phyloP scores from a whole-genome alignment of 2,888 invertebrate genomes.

The Vannuccia rotundouncinata region DNA sequence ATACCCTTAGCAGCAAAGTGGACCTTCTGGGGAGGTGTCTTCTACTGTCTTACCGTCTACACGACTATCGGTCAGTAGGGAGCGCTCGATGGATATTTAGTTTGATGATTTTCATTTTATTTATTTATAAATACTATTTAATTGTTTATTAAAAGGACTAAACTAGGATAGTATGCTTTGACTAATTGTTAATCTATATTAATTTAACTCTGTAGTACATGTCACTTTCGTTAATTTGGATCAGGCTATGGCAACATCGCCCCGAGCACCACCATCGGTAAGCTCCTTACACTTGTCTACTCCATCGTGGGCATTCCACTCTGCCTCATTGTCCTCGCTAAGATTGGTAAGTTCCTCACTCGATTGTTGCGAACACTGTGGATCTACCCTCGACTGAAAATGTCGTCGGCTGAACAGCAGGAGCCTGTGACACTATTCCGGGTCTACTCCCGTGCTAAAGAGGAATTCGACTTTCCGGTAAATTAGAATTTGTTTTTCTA shows the following conservation, averaged over 20 bases:
- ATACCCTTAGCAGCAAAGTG: not conserved
- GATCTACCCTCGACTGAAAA: not conserved
- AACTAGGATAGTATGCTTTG: no score
- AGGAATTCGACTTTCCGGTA: slow-evolving; percentile 5
- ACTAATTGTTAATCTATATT: no score
- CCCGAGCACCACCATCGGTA: slow-evolving; percentile 77
- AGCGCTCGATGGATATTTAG: no score
- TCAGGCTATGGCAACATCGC: slow-evolving; percentile 96
- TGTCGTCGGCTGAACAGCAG: not conserved
- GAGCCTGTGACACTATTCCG: not conserved
- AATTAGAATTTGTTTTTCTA: not conserved
- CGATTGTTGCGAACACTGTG: slow-evolving; percentile 68
- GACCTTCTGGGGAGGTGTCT: slow-evolving; percentile 34
- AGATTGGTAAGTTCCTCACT: slow-evolving; percentile 87
- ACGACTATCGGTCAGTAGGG: slow-evolving; percentile 35
- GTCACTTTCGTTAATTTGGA: no score
- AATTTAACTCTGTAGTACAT: no score
- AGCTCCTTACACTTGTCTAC: slow-evolving; percentile 80
- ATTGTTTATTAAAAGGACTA: no score
- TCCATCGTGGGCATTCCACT: slow-evolving; percentile 90
- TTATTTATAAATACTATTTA: no score
- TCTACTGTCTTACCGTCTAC: slow-evolving; percentile 35
- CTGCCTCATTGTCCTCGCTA: slow-evolving; percentile 83
- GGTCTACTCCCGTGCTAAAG: slow-evolving; percentile 13
- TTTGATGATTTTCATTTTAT: no score